Conservation (phyloP, 2,113 vertebrate genomes). For the Lates calcarifer region DNA sequence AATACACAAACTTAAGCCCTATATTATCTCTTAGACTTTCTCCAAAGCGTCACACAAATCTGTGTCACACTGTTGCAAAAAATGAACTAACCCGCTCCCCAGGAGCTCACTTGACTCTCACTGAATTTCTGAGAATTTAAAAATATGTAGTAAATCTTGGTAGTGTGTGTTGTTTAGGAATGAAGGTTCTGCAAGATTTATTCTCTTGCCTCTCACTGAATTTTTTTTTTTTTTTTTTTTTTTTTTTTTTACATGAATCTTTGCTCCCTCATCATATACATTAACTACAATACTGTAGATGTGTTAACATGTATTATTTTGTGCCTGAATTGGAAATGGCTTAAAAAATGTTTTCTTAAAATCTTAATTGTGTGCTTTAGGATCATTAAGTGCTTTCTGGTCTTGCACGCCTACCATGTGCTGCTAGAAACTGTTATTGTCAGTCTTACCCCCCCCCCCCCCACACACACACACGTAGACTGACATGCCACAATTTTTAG, state of each 20-base stretch:
- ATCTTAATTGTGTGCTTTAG: slow-evolving; percentile 73
- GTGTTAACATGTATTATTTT: slow-evolving; percentile 72
- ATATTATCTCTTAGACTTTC: slow-evolving; percentile 6
- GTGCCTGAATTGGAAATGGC: slow-evolving; percentile 79
- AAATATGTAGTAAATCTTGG: slow-evolving; percentile 24
- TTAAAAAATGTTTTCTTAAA: slow-evolving; percentile 61
- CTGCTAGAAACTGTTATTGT: slow-evolving; percentile 75
- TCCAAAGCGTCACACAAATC: slow-evolving; percentile 6
- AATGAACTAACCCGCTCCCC: background rate
- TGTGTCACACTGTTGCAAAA: background rate
- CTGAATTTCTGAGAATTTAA: background rate
- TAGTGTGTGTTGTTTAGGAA: slow-evolving; percentile 30
- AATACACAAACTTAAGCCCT: background rate
- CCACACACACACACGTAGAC: too few relatives aligned
- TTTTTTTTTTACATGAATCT: slow-evolving; percentile 25
- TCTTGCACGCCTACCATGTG: slow-evolving; percentile 80
- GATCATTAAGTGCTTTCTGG: slow-evolving; percentile 83
- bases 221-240: slow-evolving; percentile 1
- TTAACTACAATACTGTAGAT: slow-evolving; percentile 58
- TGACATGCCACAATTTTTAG: slow-evolving; percentile 68
- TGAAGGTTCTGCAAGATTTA: slow-evolving; percentile 31
- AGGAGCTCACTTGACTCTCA: background rate
- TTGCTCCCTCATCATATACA: slow-evolving; percentile 45
- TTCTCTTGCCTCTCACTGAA: slow-evolving; percentile 19
- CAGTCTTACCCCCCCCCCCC: too few relatives aligned